These are phyloP conservation scores for Mylabris sibirica DNA, from an alignment of 2,888 invertebrate species.

Conservation along the genomic window DNA sequence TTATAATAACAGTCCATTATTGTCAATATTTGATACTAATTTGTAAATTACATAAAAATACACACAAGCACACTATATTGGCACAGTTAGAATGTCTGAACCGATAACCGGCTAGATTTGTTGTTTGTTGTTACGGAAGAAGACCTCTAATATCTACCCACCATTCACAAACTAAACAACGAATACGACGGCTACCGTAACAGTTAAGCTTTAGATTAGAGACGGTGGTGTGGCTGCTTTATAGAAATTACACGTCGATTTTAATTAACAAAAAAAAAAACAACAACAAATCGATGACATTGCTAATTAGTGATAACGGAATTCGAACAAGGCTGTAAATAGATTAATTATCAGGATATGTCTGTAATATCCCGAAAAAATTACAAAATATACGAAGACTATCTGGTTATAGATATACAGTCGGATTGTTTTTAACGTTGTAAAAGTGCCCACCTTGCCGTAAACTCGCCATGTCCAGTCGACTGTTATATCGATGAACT, in stretches of 20 bases:
- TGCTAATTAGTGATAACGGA: neutral
- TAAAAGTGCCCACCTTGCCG: neutral
- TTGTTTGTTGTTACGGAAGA: conserved; percentile 27
- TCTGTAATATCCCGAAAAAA: too few species aligned
- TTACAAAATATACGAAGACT: neutral
- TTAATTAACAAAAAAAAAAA: too few species aligned
- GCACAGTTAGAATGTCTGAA: conserved; percentile 24
- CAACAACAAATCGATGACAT: neutral
- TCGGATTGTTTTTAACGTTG: neutral
- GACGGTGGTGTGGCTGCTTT: neutral
- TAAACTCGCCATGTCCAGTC: neutral
- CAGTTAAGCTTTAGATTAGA: neutral
- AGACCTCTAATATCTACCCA: conserved; percentile 14
- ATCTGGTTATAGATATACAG: neutral
- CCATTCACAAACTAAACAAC: conserved; percentile 18
- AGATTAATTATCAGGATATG: neutral
- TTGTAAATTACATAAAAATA: neutral
- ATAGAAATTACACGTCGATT: too few species aligned
- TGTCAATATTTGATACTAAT: neutral
- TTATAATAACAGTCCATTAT: neutral
- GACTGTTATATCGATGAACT: conserved; percentile 37
- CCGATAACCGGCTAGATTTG: conserved; percentile 16
- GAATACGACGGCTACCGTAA: neutral
- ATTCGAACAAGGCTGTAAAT: neutral
- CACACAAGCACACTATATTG: conserved; percentile 8